Base-by-base conservation (phyloP, 2,888 invertebrate genomes). In the Hofmannophila pseudospretella region DNA sequence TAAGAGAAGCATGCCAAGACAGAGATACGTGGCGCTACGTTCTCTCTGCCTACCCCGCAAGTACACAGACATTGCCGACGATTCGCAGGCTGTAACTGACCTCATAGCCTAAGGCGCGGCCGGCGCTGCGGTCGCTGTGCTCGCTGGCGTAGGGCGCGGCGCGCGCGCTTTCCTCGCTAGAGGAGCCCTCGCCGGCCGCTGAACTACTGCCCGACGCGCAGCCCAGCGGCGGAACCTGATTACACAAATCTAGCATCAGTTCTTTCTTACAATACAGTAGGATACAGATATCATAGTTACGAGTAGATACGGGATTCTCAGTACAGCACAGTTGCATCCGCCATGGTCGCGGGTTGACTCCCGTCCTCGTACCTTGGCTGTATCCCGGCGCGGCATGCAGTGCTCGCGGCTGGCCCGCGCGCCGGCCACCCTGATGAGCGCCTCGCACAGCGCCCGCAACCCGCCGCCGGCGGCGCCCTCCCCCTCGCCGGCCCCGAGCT, bases 31-130 rank as follows among this genome's bases (percentile, higher is more conserved):
- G n/a, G n/a, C n/a, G n/a, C n/a, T n/a, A n/a, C n/a, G n/a, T n/a
- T n/a, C n/a, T n/a, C n/a, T n/a, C n/a, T n/a, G n/a, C n/a, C n/a
- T n/a, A n/a, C n/a, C n/a, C n/a, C n/a, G n/a, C n/a, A n/a, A n/a
- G n/a, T n/a, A n/a, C n/a, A n/a, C n/a, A n/a, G n/a, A n/a, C n/a
- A n/a, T n/a, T n/a, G n/a, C n/a, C n/a, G n/a, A n/a, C n/a, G n/a
- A n/a, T n/a, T n/a, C n/a, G n/a, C n/a, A n/a, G n/a, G n/a, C n/a
- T n/a, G n/a, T n/a, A n/a, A n/a, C n/a, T 36, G 37, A 82, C 87
- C 75, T 87, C 91, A 48, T 91, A 91, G 0, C 91, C 91, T 53
- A 90, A 90, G 51, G 90, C 91, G 1, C 89, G 88, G 2, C 62
- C 32, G 84, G 29, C 32, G 84, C 76, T 29, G 63, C 81, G 10